Percentiles rank a stretch among this genome's conserved stretches.
These are phyloP conservation scores for Chaetodon auriga DNA, from an alignment of 2,113 vertebrate species.

Conservation along the genomic window DNA sequence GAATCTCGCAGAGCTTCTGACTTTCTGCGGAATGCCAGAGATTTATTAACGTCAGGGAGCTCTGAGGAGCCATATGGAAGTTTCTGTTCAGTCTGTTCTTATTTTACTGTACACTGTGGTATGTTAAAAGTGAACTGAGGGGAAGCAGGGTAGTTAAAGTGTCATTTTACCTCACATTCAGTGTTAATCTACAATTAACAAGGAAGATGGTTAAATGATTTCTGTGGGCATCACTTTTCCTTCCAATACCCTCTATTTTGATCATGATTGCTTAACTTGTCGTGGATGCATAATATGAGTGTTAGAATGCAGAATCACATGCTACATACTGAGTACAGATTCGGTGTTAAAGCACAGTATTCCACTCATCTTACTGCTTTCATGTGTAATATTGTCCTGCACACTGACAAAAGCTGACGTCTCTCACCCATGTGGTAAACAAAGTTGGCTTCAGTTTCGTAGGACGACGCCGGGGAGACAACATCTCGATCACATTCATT, in stretches of 20 bases:
- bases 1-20: conserved; percentile 65
- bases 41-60: conserved; percentile 67
- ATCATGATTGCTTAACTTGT: background rate
- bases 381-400: too few species aligned
- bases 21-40: conserved; percentile 57
- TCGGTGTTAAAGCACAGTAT: background rate
- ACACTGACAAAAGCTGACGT: background rate
- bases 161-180: conserved; percentile 56
- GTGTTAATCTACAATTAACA: conserved; percentile 66
- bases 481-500: conserved; percentile 95
- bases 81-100: conserved; percentile 60
- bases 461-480: conserved; percentile 93
- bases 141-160: conserved; percentile 59
- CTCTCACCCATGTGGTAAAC: conserved; percentile 94
- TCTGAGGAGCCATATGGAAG: conserved; percentile 61
- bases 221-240: conserved; percentile 13
- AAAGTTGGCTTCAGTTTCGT: conserved; percentile 94
- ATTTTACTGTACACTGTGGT: conserved; percentile 65
- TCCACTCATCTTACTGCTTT: background rate
- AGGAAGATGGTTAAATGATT: conserved; percentile 51
- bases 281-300: background rate
- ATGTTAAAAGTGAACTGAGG: conserved; percentile 58
- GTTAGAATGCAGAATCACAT: background rate
- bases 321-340: background rate
- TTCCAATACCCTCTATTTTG: background rate